Conservation (phyloP, 2,797 vertebrate genomes). For the Catamblyrhynchus diadema region DNA sequence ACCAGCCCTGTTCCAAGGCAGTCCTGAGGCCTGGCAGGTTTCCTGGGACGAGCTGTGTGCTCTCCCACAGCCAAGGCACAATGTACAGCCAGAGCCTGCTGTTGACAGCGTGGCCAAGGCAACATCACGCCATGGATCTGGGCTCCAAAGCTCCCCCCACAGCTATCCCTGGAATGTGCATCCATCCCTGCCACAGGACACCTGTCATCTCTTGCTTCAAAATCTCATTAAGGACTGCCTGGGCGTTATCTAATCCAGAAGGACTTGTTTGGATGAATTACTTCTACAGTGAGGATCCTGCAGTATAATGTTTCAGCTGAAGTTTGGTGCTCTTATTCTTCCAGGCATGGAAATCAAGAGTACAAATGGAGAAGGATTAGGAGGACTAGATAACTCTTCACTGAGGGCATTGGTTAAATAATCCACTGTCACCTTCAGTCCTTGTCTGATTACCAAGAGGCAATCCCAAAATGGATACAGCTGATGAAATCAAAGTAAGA, state of each 20-base stretch:
- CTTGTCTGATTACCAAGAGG: neutral
- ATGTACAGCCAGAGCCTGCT: neutral
- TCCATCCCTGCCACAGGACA: neutral
- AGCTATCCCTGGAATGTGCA: neutral
- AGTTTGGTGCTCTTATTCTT: neutral
- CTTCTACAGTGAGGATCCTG: neutral
- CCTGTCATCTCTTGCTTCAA: neutral
- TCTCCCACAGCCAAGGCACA: neutral
- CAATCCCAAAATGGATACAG: neutral
- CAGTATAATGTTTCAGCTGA: neutral
- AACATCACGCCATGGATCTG: fast-evolving
- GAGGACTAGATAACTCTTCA: neutral
- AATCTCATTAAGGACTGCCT: neutral
- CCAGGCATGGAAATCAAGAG: neutral
- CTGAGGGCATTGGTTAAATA: neutral
- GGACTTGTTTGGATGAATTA: constrained; percentile 2
- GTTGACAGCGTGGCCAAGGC: neutral
- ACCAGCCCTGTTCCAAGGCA: neutral
- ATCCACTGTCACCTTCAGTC: neutral
- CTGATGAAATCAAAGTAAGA: neutral
- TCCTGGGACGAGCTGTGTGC: neutral
- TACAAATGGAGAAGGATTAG: neutral
- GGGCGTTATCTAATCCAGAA: neutral
- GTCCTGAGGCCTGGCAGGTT: neutral
- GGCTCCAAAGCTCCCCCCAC: neutral